These are phyloP conservation scores for Tragulus kanchil DNA, from an alignment of 2,113 vertebrate genomes.

Conservation along the genomic window DNA sequence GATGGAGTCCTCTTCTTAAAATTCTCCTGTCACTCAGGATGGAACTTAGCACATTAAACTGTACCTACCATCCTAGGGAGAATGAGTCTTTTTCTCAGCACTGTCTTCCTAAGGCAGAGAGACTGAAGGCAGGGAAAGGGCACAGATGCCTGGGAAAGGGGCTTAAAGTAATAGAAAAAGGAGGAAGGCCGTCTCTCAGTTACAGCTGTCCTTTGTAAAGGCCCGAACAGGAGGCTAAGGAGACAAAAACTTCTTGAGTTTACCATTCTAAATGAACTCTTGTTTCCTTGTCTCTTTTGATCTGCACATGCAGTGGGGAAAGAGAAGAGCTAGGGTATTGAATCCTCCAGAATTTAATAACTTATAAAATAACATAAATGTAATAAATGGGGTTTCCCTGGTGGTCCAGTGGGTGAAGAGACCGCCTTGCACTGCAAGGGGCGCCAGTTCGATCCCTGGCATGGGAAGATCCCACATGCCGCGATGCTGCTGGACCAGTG, in stretches of 20 bases:
- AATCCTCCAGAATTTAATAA: conserved; percentile 36
- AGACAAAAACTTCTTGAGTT: not conserved
- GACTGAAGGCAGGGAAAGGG: not conserved
- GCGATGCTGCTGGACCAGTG: no score
- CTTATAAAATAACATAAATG: conserved; percentile 43
- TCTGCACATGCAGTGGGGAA: not conserved
- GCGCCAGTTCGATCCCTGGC: no score
- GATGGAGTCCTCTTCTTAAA: not conserved
- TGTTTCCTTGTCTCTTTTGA: conserved; percentile 5
- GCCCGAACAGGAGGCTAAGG: not conserved
- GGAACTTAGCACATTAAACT: not conserved
- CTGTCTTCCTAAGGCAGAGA: not conserved
- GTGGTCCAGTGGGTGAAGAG: no score
- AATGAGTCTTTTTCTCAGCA: conserved; percentile 9
- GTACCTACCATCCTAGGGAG: not conserved
- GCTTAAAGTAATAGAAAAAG: not conserved
- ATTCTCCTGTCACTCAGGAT: not conserved
- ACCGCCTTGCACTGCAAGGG: no score
- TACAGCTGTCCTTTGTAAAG: not conserved
- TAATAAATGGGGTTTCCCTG: no score
- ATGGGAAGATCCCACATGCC: no score
- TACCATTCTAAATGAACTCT: conserved; percentile 38
- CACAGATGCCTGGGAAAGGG: not conserved
- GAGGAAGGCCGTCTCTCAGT: not conserved
- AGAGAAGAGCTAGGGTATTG: conserved; percentile 19